These are phyloP conservation scores for Microplitis deprimator DNA, from an alignment of 2,888 invertebrate species.

Conservation along the genomic window DNA sequence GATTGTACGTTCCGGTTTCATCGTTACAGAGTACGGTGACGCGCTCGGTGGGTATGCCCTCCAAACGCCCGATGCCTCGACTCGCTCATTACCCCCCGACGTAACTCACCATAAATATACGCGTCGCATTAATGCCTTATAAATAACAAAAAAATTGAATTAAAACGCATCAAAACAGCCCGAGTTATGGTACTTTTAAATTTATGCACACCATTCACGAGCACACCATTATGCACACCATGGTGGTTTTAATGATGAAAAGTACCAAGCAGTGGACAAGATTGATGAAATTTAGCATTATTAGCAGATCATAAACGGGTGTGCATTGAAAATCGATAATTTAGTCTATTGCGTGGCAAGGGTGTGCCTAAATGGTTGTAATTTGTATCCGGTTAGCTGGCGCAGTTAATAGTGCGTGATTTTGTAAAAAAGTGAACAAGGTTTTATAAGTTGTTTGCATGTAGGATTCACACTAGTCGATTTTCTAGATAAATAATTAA, in stretches of 20 bases:
- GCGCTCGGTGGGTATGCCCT: slow-evolving; percentile 66
- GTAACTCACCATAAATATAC: slow-evolving; percentile 7
- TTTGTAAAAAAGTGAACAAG: too few relatives aligned
- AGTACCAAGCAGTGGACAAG: too few relatives aligned
- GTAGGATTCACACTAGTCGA: slow-evolving; percentile 57
- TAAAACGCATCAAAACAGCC: too few relatives aligned
- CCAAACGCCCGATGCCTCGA: slow-evolving; percentile 64
- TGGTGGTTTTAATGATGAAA: too few relatives aligned
- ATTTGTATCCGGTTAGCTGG: not conserved
- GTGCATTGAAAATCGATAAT: not conserved
- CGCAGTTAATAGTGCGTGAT: too few relatives aligned
- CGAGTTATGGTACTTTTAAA: too few relatives aligned
- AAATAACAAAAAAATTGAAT: not conserved
- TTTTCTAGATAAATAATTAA: slow-evolving; percentile 51
- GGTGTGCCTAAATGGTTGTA: slow-evolving; percentile 4
- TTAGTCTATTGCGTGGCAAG: not conserved
- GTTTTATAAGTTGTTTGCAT: slow-evolving; percentile 31
- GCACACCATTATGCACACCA: too few relatives aligned
- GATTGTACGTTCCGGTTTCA: slow-evolving; percentile 53
- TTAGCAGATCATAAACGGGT: not conserved
- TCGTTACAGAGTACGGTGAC: slow-evolving; percentile 57
- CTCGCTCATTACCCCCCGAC: slow-evolving; percentile 61
- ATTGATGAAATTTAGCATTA: too few relatives aligned
- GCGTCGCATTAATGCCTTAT: not conserved
- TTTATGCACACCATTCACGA: too few relatives aligned